A percentile compares a stretch with the other conserved stretches of the same genome.
These are phyloP conservation scores for Ernsta delagoae DNA, from an alignment of 2,888 invertebrate genomes.

Conservation along the genomic window DNA sequence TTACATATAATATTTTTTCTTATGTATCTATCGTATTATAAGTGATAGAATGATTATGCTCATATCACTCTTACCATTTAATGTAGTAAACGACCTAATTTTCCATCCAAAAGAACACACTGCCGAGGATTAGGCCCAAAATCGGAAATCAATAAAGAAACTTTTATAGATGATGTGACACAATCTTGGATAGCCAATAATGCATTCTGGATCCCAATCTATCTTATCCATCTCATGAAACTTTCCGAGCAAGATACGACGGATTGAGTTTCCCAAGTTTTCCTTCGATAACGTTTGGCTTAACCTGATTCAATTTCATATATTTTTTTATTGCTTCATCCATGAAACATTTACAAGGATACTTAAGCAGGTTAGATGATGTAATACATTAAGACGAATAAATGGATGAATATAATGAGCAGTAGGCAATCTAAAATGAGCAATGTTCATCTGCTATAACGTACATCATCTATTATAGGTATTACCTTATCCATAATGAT, in stretches of 20 bases:
- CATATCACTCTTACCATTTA: too few relatives aligned
- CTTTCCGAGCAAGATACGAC: constrained; percentile 63
- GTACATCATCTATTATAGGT: too few relatives aligned
- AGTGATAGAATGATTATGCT: neutral
- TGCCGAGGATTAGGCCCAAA: neutral
- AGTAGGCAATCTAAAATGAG: too few relatives aligned
- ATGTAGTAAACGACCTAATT: neutral
- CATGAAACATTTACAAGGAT: constrained; percentile 9
- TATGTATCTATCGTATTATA: neutral
- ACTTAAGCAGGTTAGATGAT: neutral
- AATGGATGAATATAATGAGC: neutral
- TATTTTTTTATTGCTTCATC: constrained; percentile 17
- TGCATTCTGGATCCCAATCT: constrained; percentile 71
- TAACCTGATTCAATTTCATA: constrained; percentile 22
- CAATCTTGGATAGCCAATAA: constrained; percentile 74
- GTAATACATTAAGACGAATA: neutral
- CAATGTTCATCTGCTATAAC: too few relatives aligned
- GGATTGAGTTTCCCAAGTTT: constrained; percentile 65
- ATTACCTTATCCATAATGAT: too few relatives aligned
- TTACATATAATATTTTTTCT: neutral
- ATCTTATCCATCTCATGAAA: constrained; percentile 75
- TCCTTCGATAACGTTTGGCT: constrained; percentile 44
- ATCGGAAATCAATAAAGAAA: constrained; percentile 39
- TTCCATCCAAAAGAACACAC: constrained; percentile 15
- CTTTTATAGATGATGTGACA: constrained; percentile 49